phyloP scores from a whole-genome alignment of 2,888 invertebrate genomes.

The Branchellion lobata region DNA sequence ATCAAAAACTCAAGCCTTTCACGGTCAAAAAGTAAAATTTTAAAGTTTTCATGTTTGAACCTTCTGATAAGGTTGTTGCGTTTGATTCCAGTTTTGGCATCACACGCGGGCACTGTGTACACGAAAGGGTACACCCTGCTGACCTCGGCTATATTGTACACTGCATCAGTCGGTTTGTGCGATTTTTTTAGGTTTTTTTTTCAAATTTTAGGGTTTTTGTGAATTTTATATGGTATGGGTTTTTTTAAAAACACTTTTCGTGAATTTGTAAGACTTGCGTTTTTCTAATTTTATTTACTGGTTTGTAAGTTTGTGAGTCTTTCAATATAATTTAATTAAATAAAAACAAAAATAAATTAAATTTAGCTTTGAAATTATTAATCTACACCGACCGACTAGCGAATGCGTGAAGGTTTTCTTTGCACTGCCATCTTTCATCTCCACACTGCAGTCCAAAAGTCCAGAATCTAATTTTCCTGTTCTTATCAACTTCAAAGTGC shows the following conservation, averaged over 20 bases:
- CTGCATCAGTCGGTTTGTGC: not conserved
- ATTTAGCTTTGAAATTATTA: not conserved
- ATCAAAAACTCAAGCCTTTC: too few relatives aligned
- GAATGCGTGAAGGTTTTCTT: conserved; percentile 24
- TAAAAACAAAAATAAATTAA: too few relatives aligned
- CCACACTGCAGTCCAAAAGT: not conserved
- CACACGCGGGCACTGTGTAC: conserved; percentile 15
- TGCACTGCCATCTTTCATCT: conserved; percentile 7
- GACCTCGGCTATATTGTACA: conserved; percentile 39
- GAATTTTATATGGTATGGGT: too few relatives aligned
- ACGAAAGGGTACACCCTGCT: conserved; percentile 39
- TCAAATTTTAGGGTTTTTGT: not conserved
- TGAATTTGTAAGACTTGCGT: too few relatives aligned
- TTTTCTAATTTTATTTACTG: too few relatives aligned
- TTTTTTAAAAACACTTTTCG: too few relatives aligned
- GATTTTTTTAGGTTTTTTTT: not conserved
- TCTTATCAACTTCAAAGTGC: not conserved
- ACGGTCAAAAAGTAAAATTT: too few relatives aligned
- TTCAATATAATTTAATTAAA: too few relatives aligned
- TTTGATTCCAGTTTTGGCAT: not conserved
- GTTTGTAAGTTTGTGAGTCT: too few relatives aligned
- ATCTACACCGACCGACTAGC: conserved; percentile 20
- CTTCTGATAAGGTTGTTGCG: not conserved
- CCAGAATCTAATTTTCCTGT: not conserved
- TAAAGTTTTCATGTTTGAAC: not conserved